Conservation (phyloP, 1,140 invertebrate genomes). For the Eriosoma lanigerum region DNA sequence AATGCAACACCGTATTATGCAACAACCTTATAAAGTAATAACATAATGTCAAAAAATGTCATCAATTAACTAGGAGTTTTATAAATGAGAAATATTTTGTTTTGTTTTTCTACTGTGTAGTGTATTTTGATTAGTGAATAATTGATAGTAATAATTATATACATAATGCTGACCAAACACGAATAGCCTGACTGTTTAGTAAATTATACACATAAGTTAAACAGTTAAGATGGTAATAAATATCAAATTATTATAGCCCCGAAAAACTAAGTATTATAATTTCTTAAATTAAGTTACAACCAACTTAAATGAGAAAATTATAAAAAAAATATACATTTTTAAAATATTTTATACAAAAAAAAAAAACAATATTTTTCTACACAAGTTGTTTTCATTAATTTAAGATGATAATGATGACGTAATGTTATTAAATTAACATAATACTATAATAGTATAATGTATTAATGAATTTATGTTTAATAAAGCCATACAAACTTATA, state of each 20-base stretch:
- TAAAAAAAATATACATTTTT: too few species aligned
- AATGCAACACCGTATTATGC: too few species aligned
- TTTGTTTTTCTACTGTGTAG: not conserved
- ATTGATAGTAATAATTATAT: not conserved
- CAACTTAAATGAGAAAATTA: too few species aligned
- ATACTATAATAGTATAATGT: not conserved
- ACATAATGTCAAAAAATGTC: slow-evolving; percentile 2
- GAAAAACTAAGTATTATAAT: not conserved
- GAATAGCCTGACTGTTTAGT: not conserved
- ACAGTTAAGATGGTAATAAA: not conserved
- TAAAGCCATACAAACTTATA: not conserved
- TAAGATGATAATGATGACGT: not conserved
- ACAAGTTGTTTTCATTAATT: not conserved
- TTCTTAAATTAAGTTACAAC: not conserved
- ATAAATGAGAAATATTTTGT: not conserved
- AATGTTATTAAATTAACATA: slow-evolving; percentile 15
- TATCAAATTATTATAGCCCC: not conserved
- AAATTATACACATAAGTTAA: slow-evolving; percentile 17
- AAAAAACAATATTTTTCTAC: not conserved
- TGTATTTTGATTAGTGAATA: not conserved
- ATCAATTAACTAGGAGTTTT: slow-evolving; percentile 4
- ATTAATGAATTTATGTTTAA: not conserved
- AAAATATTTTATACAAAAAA: slow-evolving; percentile 12
- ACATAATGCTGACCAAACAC: too few species aligned
- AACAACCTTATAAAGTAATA: too few species aligned